A percentile compares a stretch with the other conserved stretches of the same genome.
Evolutionary conservation across 2,888 invertebrate species (phyloP).

Genomic region (Drosophila formosana): DNA sequence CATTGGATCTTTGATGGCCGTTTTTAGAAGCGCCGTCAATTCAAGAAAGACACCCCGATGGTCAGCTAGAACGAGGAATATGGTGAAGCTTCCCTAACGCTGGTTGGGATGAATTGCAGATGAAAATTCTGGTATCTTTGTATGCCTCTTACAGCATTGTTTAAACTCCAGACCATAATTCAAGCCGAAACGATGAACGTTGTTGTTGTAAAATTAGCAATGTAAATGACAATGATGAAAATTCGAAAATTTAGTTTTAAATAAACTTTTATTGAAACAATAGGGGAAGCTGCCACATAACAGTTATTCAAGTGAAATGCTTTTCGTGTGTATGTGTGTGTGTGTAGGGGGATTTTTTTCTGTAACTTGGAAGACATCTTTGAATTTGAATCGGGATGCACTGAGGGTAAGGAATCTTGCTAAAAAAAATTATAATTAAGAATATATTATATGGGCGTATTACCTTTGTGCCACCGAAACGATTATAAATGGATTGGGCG

Average conservation of each 20-base stretch:
- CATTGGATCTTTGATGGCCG: not conserved
- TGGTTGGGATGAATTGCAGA: not conserved
- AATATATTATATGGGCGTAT: not conserved
- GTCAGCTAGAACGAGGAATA: slow-evolving; percentile 24
- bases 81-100: not conserved
- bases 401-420: slow-evolving; percentile 1
- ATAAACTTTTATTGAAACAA: slow-evolving; percentile 18
- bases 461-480: slow-evolving; percentile 40
- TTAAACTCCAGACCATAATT: slow-evolving; percentile 34
- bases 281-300: not conserved
- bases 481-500: slow-evolving; percentile 22
- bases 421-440: not conserved
- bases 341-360: slow-evolving; percentile 20
- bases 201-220: slow-evolving; percentile 1
- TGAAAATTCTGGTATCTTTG: not conserved
- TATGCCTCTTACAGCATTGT: slow-evolving; percentile 29
- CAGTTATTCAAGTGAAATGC: not conserved
- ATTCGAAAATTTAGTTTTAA: not conserved
- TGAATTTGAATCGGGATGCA: slow-evolving; percentile 17
- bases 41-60: slow-evolving; percentile 33
- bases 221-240: slow-evolving; percentile 24
- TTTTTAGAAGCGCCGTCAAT: not conserved
- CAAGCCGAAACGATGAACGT: slow-evolving; percentile 29
- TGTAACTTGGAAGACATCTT: slow-evolving; percentile 42
- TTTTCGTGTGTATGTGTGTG: not conserved